phyloP scores from a whole-genome alignment of 1,140 invertebrate genomes.

The Onthophagus taurus region DNA sequence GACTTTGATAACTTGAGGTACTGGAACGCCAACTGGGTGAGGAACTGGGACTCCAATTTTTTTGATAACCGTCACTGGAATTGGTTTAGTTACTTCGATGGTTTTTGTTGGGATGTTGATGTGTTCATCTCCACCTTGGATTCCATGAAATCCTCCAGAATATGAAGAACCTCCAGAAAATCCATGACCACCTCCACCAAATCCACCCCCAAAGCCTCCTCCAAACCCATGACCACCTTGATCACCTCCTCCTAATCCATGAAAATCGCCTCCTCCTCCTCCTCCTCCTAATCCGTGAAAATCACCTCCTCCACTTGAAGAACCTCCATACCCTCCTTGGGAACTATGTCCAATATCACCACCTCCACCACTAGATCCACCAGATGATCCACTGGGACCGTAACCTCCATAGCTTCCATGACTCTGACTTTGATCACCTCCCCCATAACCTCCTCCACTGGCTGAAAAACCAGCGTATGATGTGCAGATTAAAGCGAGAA shows the following conservation, averaged over 20 bases:
- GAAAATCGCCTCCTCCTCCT: constrained; percentile 21
- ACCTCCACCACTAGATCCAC: background rate
- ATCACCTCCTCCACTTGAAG: constrained; percentile 6
- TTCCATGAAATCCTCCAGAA: constrained; percentile 8
- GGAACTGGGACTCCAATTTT: constrained; percentile 66
- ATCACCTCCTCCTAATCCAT: constrained; percentile 19
- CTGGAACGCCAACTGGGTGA: constrained; percentile 61
- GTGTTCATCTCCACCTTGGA: constrained; percentile 26
- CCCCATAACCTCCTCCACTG: constrained; percentile 13
- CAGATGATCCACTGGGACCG: background rate
- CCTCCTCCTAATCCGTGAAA: constrained; percentile 12
- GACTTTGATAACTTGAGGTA: constrained; percentile 62
- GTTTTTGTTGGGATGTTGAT: constrained; percentile 42
- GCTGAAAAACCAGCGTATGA: constrained; percentile 21
- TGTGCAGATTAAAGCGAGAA: constrained; percentile 24
- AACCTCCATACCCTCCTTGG: too few relatives aligned
- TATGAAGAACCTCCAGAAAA: constrained; percentile 21
- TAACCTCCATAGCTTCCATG: background rate
- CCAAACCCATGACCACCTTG: constrained; percentile 21
- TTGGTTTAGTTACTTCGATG: constrained; percentile 54
- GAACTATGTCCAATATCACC: too few relatives aligned
- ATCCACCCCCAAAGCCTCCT: constrained; percentile 10
- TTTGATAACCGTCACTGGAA: constrained; percentile 62
- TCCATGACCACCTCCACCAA: constrained; percentile 22
- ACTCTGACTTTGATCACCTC: constrained; percentile 10